Evolutionary conservation across 2,113 vertebrate species (phyloP).

Genomic region (Mixornis gularis): DNA sequence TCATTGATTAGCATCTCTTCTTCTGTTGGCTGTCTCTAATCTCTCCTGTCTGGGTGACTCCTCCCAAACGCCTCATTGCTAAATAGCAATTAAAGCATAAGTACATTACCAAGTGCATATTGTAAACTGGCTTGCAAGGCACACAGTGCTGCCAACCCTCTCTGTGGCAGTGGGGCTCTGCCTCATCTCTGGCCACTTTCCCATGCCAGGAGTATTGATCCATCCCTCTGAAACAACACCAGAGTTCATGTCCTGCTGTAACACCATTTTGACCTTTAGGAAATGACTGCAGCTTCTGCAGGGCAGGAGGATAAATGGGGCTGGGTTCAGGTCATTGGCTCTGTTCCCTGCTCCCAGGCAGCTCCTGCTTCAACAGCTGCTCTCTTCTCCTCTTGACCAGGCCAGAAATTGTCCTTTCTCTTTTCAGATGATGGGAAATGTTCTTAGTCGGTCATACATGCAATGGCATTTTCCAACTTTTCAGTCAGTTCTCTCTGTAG

Average conservation of each 20-base stretch:
- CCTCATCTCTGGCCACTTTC: neutral
- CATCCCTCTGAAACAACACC: neutral
- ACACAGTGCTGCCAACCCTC: neutral
- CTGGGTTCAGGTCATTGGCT: fast-evolving
- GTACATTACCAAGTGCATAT: neutral
- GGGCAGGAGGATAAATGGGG: fast-evolving
- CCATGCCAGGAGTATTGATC: neutral
- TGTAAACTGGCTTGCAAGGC: neutral
- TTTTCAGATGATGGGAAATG: neutral
- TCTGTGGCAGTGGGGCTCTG: neutral
- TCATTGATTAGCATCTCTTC: slow-evolving; percentile 7
- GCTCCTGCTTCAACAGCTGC: neutral
- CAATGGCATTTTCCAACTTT: fast-evolving
- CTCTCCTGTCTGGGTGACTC: neutral
- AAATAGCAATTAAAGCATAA: slow-evolving; percentile 39
- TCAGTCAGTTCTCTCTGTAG: fast-evolving
- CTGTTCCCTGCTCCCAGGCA: neutral
- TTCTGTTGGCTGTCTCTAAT: slow-evolving; percentile 10
- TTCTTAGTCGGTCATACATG: fast-evolving
- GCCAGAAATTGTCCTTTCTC: neutral
- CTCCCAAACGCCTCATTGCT: neutral
- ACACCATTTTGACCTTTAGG: neutral
- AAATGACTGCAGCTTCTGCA: neutral
- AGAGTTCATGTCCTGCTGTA: neutral
- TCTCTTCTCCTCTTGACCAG: neutral